Evolutionary conservation across 2,888 invertebrate genomes (phyloP).

Genomic region (Cosmia pyralina): DNA sequence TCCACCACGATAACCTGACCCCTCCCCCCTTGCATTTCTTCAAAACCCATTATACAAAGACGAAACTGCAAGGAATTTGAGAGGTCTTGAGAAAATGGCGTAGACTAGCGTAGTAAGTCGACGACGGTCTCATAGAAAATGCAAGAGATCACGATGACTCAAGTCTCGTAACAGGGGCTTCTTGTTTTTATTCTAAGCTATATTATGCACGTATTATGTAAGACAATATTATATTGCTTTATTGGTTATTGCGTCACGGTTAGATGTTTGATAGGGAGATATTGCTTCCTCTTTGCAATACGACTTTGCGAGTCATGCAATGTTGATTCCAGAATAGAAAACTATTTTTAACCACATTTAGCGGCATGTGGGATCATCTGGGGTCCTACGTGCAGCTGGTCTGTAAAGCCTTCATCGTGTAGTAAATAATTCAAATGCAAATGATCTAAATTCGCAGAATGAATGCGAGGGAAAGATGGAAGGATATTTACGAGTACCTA

Average conservation of each 20-base stretch:
- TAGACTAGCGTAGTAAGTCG: constrained; percentile 35
- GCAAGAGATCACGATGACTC: constrained; percentile 63
- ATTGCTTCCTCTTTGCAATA: constrained; percentile 38
- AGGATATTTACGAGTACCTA: neutral
- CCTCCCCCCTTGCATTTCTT: constrained; percentile 33
- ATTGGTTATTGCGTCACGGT: constrained; percentile 41
- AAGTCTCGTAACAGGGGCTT: constrained; percentile 38
- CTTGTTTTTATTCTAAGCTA: constrained; percentile 43
- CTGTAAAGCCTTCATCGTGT: neutral
- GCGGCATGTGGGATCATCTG: neutral
- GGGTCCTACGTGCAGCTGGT: neutral
- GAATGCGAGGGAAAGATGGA: neutral
- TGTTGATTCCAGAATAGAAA: constrained; percentile 1
- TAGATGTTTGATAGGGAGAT: constrained; percentile 33
- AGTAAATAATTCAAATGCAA: neutral
- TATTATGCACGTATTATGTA: constrained; percentile 52
- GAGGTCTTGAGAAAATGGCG: constrained; percentile 49
- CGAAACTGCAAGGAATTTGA: constrained; percentile 42
- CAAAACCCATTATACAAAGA: constrained; percentile 12
- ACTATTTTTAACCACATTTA: neutral
- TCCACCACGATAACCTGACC: constrained; percentile 61
- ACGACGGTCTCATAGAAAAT: constrained; percentile 67
- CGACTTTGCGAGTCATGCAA: constrained; percentile 21
- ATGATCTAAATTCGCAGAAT: neutral
- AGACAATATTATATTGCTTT: constrained; percentile 28